Evolutionary conservation across 2,113 vertebrate species (phyloP), one percentile per base, ranked within the genome.

Genomic region (Gobiocypris rarus): DNA sequence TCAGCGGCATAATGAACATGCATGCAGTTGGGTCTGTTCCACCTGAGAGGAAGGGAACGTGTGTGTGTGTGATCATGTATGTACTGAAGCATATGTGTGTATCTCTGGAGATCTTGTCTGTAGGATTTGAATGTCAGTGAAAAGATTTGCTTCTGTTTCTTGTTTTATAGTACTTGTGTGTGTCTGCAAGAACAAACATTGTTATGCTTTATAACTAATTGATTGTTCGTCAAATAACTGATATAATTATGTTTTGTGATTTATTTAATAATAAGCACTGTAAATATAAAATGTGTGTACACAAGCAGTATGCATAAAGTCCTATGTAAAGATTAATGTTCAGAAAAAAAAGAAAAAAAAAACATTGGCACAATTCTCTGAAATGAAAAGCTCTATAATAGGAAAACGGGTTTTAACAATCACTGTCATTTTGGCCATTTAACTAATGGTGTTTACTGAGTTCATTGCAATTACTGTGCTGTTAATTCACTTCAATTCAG

Each of bases 1-100:
- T 54, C 70, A 28, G 43, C 15, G 34, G 79, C 67, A n/a, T 52
- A 81, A 81, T 86, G 81, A 85, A 88, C 85, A 86, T 85, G 83
- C 61, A 88, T 83, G 79, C 28, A 22, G 15, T 76, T 81, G n/a
- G 54, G 41, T 77, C 48, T 17, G 41, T 70, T 75, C 22, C 54
- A 86, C 43, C 74, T 83, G 79, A 56, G 73, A 86, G 50, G 59
- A 85, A 22, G 14, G 34, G 22, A 59, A 59, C 26, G 17, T n/a
- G 48, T 83, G 45, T 22, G 45, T 3, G 26, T 67, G 58, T n/a
- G 48, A n/a, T 6, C 2, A 19, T 71, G 31, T 6, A 19, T 10
- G 11, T 24, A 31, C 31, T 31, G 31, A 31, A 31, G 31, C 31
- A 74, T 31, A 43, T 76, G 74, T 56, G 83, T 77, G 54, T 73